A percentile compares a stretch with the other conserved stretches of the same genome.
Evolutionary conservation across 2,888 invertebrate species (phyloP).

Genomic region (Mellilla xanthometata): DNA sequence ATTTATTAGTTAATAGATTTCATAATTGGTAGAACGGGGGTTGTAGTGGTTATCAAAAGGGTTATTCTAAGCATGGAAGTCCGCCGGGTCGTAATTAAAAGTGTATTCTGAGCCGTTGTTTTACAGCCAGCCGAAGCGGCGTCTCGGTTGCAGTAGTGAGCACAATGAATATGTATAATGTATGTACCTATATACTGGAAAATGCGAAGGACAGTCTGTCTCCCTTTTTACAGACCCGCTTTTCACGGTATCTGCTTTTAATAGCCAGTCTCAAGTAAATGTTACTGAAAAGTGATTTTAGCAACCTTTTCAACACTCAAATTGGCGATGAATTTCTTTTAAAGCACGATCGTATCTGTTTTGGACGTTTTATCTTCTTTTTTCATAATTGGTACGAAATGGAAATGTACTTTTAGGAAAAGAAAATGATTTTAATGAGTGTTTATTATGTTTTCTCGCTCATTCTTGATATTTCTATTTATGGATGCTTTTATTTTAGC

Average conservation of each 20-base stretch:
- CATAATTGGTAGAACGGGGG: conserved; percentile 37
- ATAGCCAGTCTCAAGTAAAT: conserved; percentile 20
- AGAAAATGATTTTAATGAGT: conserved; percentile 8
- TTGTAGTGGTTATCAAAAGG: conserved; percentile 52
- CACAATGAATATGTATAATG: conserved; percentile 48
- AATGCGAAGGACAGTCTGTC: conserved; percentile 48
- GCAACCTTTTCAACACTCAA: conserved; percentile 2
- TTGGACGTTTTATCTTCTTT: conserved; percentile 1
- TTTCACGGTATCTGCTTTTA: conserved; percentile 26
- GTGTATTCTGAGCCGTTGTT: conserved; percentile 61
- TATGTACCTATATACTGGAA: conserved; percentile 32
- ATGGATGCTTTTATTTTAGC: too few relatives aligned
- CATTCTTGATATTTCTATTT: conserved; percentile 1
- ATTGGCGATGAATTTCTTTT: conserved; percentile 1
- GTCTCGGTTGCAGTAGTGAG: conserved; percentile 51
- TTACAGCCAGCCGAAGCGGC: conserved; percentile 48
- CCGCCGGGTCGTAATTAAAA: conserved; percentile 61
- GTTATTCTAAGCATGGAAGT: conserved; percentile 51
- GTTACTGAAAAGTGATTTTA: conserved; percentile 6
- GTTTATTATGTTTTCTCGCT: conserved; percentile 5
- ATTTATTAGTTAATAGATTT: conserved; percentile 30
- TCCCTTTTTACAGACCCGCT: conserved; percentile 39
- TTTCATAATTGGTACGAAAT: conserved; percentile 21
- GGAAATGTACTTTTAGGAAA: conserved; percentile 19
- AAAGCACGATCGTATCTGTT: not conserved